These are phyloP conservation scores for Stegostoma tigrinum DNA, from an alignment of 2,113 vertebrate genomes.

Conservation along the genomic window DNA sequence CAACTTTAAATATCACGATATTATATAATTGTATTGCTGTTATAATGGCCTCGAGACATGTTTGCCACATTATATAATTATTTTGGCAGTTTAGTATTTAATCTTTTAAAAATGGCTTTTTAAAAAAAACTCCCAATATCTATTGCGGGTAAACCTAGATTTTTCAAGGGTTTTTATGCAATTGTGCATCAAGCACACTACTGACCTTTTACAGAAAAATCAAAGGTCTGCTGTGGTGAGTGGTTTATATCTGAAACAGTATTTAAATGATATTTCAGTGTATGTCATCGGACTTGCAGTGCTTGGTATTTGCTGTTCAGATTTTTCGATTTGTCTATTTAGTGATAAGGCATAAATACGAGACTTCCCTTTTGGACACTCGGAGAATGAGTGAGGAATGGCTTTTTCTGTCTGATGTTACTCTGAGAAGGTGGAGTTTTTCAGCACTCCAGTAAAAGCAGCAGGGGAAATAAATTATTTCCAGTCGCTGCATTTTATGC, in stretches of 20 bases:
- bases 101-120: background rate
- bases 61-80: background rate
- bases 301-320: background rate
- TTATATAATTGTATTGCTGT: background rate
- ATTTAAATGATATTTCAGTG: background rate
- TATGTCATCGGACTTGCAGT: background rate
- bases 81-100: background rate
- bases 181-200: background rate
- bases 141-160: background rate
- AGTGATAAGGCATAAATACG: constrained; percentile 20
- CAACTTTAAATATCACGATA: background rate
- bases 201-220: constrained; percentile 17
- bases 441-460: constrained; percentile 32
- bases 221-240: constrained; percentile 6
- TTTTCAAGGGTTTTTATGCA: background rate
- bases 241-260: constrained; percentile 16
- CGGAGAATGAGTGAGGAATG: constrained; percentile 6
- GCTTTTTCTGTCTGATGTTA: constrained; percentile 33
- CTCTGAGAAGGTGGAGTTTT: constrained; percentile 37
- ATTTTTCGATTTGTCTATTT: constrained; percentile 4
- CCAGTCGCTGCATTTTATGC: constrained; percentile 38
- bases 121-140: background rate
- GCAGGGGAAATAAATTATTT: constrained; percentile 44
- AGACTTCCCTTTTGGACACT: constrained; percentile 1
- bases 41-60: background rate